Percentiles rank a stretch among this genome's conserved stretches.
phyloP scores from a whole-genome alignment of 2,888 invertebrate species.

The Mechanitis mazaeus region DNA sequence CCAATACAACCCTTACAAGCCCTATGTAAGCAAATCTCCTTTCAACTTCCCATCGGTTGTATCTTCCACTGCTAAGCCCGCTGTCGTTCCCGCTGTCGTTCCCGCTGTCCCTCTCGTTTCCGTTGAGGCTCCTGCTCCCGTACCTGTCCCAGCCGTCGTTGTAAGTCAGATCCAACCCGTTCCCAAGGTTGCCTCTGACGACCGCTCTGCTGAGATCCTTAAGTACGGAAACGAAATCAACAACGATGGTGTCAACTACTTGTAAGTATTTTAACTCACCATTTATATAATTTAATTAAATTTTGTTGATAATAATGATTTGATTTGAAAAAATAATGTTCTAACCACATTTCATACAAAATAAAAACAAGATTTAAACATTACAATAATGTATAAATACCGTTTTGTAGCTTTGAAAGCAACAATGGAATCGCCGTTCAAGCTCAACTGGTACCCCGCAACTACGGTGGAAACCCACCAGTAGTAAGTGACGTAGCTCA shows the following conservation, averaged over 20 bases:
- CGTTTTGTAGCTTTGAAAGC: conserved; percentile 70
- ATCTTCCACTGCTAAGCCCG: conserved; percentile 25
- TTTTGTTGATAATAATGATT: background rate
- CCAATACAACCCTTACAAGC: conserved; percentile 23
- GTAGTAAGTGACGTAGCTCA: conserved; percentile 56
- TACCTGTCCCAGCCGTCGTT: conserved; percentile 18
- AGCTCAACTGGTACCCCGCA: conserved; percentile 74
- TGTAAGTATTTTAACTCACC: conserved; percentile 44
- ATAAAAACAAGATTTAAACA: too few species aligned
- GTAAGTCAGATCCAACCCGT: conserved; percentile 35
- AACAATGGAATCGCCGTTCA: conserved; percentile 79
- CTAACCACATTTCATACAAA: too few species aligned
- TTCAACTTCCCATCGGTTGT: conserved; percentile 22
- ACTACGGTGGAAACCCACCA: conserved; percentile 65
- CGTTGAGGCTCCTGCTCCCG: conserved; percentile 7
- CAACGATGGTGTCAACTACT: conserved; percentile 69
- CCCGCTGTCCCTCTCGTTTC: conserved; percentile 23
- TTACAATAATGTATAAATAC: background rate
- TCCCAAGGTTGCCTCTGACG: conserved; percentile 32
- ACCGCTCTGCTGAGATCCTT: conserved; percentile 44
- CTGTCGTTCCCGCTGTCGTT: conserved; percentile 33
- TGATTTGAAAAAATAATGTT: too few species aligned
- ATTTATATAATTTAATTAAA: background rate
- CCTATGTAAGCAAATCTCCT: conserved; percentile 26
- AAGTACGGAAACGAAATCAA: conserved; percentile 58